phyloP scores from a whole-genome alignment of 2,888 invertebrate genomes.

The Bruchidius siliquastri region DNA sequence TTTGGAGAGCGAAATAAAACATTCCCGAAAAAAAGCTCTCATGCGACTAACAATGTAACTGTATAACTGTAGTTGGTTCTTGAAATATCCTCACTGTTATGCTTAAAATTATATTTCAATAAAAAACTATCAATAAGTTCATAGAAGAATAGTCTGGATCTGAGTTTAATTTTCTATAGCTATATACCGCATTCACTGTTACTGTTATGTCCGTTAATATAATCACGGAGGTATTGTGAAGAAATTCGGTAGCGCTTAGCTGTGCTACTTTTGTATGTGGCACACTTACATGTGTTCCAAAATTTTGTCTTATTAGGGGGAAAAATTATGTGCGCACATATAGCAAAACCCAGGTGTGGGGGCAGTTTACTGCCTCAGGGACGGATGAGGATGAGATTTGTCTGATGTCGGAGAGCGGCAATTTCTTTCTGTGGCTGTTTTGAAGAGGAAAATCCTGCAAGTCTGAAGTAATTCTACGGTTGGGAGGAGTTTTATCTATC shows the following conservation, averaged over 20 bases:
- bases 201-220: not conserved
- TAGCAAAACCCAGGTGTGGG: no score
- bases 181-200: not conserved
- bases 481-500: no score
- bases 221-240: not conserved
- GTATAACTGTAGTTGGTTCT: not conserved
- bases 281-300: not conserved
- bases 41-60: not conserved
- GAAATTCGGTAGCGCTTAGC: not conserved
- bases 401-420: no score
- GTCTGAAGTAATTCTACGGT: no score
- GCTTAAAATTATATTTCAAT: not conserved
- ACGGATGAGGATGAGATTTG: no score
- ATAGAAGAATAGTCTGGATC: not conserved
- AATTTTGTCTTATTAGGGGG: no score
- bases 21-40: not conserved
- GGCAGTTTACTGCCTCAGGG: no score
- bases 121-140: not conserved
- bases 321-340: no score
- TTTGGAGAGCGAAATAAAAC: not conserved
- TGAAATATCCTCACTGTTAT: not conserved
- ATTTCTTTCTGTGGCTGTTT: no score
- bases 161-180: not conserved
- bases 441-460: no score
- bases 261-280: not conserved